Evolutionary conservation across 2,797 vertebrate genomes (phyloP).

Genomic region (Lutjanus argentimaculatus): DNA sequence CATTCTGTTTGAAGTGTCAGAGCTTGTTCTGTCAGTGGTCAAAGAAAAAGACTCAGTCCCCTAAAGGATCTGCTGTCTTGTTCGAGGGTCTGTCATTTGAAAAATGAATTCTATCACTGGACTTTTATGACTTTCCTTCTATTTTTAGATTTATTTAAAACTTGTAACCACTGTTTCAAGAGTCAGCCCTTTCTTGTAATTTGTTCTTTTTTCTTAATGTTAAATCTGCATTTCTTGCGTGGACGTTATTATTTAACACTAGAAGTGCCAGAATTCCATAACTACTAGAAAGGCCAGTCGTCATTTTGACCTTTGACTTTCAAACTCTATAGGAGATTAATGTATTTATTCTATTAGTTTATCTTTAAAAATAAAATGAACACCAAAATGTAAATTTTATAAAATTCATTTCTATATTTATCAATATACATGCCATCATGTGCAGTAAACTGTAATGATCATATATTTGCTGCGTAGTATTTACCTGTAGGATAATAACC

Average conservation of each 20-base stretch:
- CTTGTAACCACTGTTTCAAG: neutral
- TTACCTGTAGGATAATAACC: too few species aligned
- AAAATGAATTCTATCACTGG: neutral
- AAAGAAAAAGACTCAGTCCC: slow-evolving; percentile 9
- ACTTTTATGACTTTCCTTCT: neutral
- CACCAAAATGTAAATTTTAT: too few species aligned
- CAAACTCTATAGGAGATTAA: too few species aligned
- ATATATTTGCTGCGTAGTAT: too few species aligned
- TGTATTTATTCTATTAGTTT: too few species aligned
- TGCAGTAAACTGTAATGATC: too few species aligned
- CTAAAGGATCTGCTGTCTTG: neutral
- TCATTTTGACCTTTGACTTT: too few species aligned
- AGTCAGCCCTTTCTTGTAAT: neutral
- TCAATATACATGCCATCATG: too few species aligned
- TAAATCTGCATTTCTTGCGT: neutral
- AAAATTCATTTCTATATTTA: too few species aligned
- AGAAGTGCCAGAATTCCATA: neutral
- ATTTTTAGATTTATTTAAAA: neutral
- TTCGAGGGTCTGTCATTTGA: neutral
- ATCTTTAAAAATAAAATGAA: too few species aligned
- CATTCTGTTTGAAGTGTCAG: slow-evolving; percentile 16
- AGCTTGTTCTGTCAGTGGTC: neutral
- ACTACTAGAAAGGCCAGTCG: too few species aligned
- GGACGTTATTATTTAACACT: neutral
- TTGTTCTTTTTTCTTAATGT: neutral